A percentile compares a stretch with the other conserved stretches of the same genome.
These are phyloP conservation scores for Philaethria dido DNA, from an alignment of 2,888 invertebrate genomes.

Conservation along the genomic window DNA sequence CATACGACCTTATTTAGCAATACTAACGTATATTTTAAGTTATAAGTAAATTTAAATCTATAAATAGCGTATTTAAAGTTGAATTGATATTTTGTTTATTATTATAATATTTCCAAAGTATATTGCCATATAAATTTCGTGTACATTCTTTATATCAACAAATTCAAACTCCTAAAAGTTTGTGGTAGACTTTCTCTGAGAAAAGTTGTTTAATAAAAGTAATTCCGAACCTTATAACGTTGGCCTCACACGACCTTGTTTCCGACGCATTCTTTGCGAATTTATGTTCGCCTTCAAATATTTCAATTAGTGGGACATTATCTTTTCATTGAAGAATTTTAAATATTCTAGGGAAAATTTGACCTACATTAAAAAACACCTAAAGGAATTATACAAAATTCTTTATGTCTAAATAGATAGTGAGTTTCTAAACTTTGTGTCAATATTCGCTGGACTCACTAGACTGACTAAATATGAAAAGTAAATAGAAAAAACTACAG, in stretches of 20 bases:
- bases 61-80: no score
- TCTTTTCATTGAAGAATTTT: conserved; percentile 19
- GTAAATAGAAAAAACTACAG: no score
- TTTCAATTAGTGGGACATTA: conserved; percentile 38
- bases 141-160: conserved; percentile 7
- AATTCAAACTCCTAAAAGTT: conserved; percentile 14
- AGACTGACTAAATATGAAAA: no score
- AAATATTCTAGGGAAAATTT: neutral
- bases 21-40: no score
- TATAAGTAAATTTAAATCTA: no score
- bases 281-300: conserved; percentile 31
- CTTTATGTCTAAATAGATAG: no score
- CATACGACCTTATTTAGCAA: no score
- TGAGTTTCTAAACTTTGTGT: no score
- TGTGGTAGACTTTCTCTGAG: conserved; percentile 4
- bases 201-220: conserved; percentile 30
- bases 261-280: conserved; percentile 33
- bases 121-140: neutral
- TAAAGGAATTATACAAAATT: neutral
- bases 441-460: no score
- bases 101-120: neutral
- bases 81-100: no score
- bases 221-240: conserved; percentile 26
- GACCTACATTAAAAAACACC: neutral
- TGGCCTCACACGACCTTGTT: conserved; percentile 32